phyloP scores from a whole-genome alignment of 2,113 vertebrate species.

The Tragulus kanchil region DNA sequence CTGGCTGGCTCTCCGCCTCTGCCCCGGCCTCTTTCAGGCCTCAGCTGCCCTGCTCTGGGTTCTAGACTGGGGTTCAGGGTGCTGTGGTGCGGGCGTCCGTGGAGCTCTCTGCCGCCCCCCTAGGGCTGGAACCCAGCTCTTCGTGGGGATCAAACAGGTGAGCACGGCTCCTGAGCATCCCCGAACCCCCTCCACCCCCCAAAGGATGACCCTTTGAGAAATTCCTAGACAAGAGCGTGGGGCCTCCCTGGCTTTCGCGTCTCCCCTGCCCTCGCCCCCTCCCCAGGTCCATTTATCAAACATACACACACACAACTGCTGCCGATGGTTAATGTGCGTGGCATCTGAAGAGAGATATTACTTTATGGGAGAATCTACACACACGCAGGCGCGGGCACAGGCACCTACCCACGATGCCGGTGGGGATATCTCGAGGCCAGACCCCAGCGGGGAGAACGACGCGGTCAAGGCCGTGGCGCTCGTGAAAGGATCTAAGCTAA shows the following conservation, averaged over 20 bases:
- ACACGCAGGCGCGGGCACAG: background rate
- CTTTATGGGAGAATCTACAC: constrained; percentile 86
- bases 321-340: constrained; percentile 86
- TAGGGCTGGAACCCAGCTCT: background rate
- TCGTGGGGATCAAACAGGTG: background rate
- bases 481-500: constrained; percentile 88
- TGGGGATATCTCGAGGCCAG: constrained; percentile 82
- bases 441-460: constrained; percentile 84
- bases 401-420: constrained; percentile 26
- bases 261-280: background rate
- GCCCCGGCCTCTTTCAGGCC: background rate
- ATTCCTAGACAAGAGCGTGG: constrained; percentile 60
- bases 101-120: background rate
- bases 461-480: constrained; percentile 85
- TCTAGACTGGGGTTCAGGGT: rapidly evolving
- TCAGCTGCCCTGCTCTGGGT: background rate
- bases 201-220: background rate
- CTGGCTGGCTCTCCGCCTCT: rapidly evolving
- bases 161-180: background rate
- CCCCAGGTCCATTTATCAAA: constrained; percentile 80
- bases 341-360: constrained; percentile 80
- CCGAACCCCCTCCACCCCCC: background rate
- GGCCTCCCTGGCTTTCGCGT: background rate
- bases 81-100: rapidly evolving
- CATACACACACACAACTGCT: constrained; percentile 79